Evolutionary conservation across 2,888 invertebrate genomes (phyloP).

Genomic region (Drosophila rellima): DNA sequence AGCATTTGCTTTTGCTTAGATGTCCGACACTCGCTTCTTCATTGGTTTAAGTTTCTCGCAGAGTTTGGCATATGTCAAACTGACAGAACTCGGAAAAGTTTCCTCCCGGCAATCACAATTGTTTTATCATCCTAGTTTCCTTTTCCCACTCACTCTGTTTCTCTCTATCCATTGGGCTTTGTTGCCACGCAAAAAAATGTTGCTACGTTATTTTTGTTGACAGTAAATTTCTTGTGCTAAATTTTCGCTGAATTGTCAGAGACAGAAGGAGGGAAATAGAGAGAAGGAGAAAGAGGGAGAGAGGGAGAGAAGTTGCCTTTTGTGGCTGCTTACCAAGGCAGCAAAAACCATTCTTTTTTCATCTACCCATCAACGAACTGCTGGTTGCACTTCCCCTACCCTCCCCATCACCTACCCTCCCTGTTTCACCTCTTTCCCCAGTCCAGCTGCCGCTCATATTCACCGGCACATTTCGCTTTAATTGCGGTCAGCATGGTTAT

Average conservation of each 20-base stretch:
- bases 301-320: constrained; percentile 29
- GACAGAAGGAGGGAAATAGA: background rate
- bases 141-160: background rate
- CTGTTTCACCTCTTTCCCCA: background rate
- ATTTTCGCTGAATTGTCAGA: constrained; percentile 67
- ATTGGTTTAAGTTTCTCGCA: constrained; percentile 1
- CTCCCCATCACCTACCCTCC: background rate
- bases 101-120: constrained; percentile 39
- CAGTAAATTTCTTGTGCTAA: constrained; percentile 70
- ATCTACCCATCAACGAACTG: constrained; percentile 18
- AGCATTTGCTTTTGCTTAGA: background rate
- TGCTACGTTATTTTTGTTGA: constrained; percentile 50
- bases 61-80: constrained; percentile 58
- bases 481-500: constrained; percentile 74
- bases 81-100: constrained; percentile 34
- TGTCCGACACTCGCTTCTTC: constrained; percentile 1
- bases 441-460: constrained; percentile 7
- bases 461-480: constrained; percentile 64
- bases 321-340: constrained; percentile 56
- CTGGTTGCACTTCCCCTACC: background rate
- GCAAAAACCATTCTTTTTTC: constrained; percentile 42
- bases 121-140: constrained; percentile 6
- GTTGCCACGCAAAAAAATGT: constrained; percentile 42
- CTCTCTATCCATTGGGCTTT: constrained; percentile 5
- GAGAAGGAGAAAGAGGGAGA: background rate